Evolutionary conservation across 2,888 invertebrate genomes (phyloP).

Genomic region (Patella caerulea): DNA sequence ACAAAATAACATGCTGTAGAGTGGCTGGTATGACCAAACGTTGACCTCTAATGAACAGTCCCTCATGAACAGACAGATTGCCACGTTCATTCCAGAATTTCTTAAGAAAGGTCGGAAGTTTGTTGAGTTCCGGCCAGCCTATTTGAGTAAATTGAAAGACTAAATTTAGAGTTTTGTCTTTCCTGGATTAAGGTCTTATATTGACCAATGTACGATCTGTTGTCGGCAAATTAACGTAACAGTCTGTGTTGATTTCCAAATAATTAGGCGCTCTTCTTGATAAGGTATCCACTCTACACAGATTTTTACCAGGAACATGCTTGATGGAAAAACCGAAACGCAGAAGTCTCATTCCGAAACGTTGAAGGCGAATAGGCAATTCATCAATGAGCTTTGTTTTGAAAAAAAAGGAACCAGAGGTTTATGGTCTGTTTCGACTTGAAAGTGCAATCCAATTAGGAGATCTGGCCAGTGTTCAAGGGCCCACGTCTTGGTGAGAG

Average conservation of each 20-base stretch:
- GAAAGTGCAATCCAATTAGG: background rate
- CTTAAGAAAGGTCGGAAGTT: background rate
- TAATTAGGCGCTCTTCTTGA: background rate
- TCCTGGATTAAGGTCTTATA: background rate
- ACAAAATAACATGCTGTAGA: background rate
- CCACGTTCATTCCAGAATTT: background rate
- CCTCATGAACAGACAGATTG: background rate
- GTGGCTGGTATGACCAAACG: background rate
- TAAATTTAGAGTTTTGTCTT: background rate
- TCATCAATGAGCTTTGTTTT: background rate
- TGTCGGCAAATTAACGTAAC: background rate
- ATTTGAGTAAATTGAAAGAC: background rate
- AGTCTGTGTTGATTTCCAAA: background rate
- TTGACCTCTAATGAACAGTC: background rate
- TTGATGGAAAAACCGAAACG: background rate
- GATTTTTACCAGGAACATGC: slow-evolving; percentile 21
- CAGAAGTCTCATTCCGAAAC: background rate
- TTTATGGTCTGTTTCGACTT: background rate
- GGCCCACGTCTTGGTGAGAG: slow-evolving; percentile 17
- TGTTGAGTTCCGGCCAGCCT: background rate
- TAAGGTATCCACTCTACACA: slow-evolving; percentile 25
- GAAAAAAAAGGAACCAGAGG: background rate
- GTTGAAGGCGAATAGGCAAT: background rate
- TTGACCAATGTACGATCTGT: background rate
- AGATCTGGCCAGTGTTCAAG: slow-evolving; percentile 21